Conservation (phyloP, 2,113 vertebrate species). For the Orcinus orca region DNA sequence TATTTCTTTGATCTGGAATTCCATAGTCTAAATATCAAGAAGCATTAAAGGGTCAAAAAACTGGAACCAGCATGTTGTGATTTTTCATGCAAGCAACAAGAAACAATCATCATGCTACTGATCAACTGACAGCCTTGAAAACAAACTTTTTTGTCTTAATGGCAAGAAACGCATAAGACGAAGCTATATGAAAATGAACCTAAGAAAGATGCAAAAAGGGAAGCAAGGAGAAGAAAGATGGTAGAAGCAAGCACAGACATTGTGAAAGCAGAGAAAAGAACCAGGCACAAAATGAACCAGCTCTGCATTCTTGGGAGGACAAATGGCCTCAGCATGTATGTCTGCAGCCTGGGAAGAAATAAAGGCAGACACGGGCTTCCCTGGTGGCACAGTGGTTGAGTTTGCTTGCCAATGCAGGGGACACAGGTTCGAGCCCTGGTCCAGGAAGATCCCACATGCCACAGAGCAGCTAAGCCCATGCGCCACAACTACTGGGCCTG, state of each 20-base stretch:
- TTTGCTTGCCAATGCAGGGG: too few species aligned
- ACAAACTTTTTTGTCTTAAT: not conserved
- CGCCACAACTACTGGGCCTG: too few species aligned
- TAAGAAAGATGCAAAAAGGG: not conserved
- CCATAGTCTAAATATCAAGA: not conserved
- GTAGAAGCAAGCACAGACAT: not conserved
- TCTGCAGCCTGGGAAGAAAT: not conserved
- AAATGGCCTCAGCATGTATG: not conserved
- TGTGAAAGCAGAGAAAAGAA: not conserved
- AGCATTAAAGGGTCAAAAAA: not conserved
- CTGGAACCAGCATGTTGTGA: not conserved
- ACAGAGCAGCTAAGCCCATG: too few species aligned
- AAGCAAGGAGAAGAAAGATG: not conserved
- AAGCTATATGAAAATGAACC: not conserved
- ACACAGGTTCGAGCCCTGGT: too few species aligned
- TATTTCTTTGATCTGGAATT: not conserved
- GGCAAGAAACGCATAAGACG: not conserved
- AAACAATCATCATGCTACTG: not conserved
- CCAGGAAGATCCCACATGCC: too few species aligned
- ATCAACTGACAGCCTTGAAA: not conserved
- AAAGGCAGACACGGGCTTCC: not conserved
- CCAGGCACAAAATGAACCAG: not conserved
- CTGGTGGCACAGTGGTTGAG: too few species aligned
- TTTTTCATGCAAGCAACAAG: not conserved
- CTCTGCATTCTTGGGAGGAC: not conserved